These are phyloP conservation scores for Antheraea mylitta DNA, from an alignment of 1,140 invertebrate genomes.

Conservation along the genomic window DNA sequence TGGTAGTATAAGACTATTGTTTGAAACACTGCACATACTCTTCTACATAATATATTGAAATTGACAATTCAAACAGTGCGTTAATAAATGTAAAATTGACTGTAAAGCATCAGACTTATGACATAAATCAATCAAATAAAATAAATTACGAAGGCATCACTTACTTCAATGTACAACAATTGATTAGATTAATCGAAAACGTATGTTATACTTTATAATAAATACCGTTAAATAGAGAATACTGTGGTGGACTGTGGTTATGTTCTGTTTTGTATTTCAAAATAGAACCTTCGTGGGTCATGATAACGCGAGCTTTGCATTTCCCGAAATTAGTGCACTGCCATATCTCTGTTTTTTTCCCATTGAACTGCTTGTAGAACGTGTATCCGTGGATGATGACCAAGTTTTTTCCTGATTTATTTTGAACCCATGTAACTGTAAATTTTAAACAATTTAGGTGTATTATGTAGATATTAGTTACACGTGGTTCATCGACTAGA, in stretches of 20 bases:
- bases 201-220: slow-evolving; percentile 5
- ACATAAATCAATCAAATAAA: too few relatives aligned
- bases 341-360: slow-evolving; percentile 1
- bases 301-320: slow-evolving; percentile 12
- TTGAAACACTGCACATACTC: too few relatives aligned
- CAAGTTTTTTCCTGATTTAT: slow-evolving; percentile 9
- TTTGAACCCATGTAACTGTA: slow-evolving; percentile 32
- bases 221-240: slow-evolving; percentile 1
- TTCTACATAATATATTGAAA: too few relatives aligned
- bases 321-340: neutral
- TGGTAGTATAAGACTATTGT: too few relatives aligned
- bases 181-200: too few relatives aligned
- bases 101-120: too few relatives aligned
- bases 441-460: neutral
- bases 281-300: neutral
- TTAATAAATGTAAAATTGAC: too few relatives aligned
- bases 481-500: too few relatives aligned
- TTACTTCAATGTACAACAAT: too few relatives aligned
- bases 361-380: slow-evolving; percentile 1
- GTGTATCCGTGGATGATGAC: slow-evolving; percentile 3
- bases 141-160: too few relatives aligned
- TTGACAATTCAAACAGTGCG: too few relatives aligned
- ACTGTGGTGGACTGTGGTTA: slow-evolving; percentile 10
- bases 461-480: too few relatives aligned
- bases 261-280: slow-evolving; percentile 12